phyloP scores from a whole-genome alignment of 2,888 invertebrate genomes.

The Chydorus sphaericus region DNA sequence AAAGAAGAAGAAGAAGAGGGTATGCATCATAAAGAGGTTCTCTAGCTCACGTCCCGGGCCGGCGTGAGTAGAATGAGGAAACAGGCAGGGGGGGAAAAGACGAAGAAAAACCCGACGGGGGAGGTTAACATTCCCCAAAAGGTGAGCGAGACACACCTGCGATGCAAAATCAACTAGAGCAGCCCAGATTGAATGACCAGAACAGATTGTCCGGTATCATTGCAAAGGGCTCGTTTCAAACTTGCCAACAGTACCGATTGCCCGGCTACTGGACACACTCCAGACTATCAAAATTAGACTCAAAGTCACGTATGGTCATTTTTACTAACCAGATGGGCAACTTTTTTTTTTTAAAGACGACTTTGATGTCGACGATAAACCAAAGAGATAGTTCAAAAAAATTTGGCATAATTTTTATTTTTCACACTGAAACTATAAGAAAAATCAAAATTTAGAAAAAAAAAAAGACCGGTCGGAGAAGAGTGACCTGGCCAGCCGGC shows the following conservation, averaged over 20 bases:
- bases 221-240: neutral
- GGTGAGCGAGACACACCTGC: neutral
- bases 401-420: too few relatives aligned
- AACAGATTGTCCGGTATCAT: neutral
- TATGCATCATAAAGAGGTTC: neutral
- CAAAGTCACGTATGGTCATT: slow-evolving; percentile 4
- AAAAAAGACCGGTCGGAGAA: too few relatives aligned
- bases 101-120: neutral
- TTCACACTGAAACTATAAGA: too few relatives aligned
- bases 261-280: neutral
- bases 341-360: too few relatives aligned
- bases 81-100: neutral
- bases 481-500: neutral
- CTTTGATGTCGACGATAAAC: too few relatives aligned
- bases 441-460: too few relatives aligned
- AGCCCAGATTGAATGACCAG: neutral
- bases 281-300: neutral
- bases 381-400: too few relatives aligned
- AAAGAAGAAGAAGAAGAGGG: neutral
- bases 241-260: neutral
- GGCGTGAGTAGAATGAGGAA: slow-evolving; percentile 7
- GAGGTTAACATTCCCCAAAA: neutral
- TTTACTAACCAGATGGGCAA: too few relatives aligned
- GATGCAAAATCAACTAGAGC: neutral
- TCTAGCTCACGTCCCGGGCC: neutral